Evolutionary conservation across 2,113 vertebrate species (phyloP), one percentile per base, ranked within the genome.

Genomic region (Gobio gobio): DNA sequence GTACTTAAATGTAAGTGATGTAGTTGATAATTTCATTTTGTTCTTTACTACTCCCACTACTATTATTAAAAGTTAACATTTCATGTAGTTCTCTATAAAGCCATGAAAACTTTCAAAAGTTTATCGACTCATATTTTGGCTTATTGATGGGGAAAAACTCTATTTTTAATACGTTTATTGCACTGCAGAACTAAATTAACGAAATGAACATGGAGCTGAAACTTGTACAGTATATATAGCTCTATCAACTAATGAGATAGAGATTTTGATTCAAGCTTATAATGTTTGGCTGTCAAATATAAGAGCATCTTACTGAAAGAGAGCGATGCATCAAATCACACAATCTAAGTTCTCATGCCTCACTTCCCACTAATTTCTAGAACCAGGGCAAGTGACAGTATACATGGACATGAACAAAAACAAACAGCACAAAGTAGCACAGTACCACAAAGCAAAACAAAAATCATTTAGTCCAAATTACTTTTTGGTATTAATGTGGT

Each of bases 331-430:
- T n/a, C n/a, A n/a, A n/a, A n/a, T n/a, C n/a, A n/a, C n/a, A n/a
- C n/a, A 12, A 43, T 33, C 29, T 7, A 58, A 18, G 10, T 59
- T 20, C 49, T 72, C 40, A 72, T 45, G 68, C 22, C 20, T 22
- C 68, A 43, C 40, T 73, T 73, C 68, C 68, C 10, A 45, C 5
- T 77, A 51, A 29, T 22, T 56, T 40, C 26, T 33, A 58, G 9
- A 78, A 78, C 29, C 20, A 43, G 10, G 29, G 33, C 54, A 58
- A 40, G 75, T 78, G 75, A 78, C 29, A 26, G 45, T n/a, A 45
- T 20, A 72, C 18, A 73, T 43, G 4, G n/a, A 73, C 70, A 73
- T 77, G 74, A 56, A 36, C 24, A 77, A 56, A 58, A 77, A 78
- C 56, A 61, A 78, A 78, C 12, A 3, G 20, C 33, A 78, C 9